Evolutionary conservation across 2,888 invertebrate genomes (phyloP).

Genomic region (Lymantria monacha): DNA sequence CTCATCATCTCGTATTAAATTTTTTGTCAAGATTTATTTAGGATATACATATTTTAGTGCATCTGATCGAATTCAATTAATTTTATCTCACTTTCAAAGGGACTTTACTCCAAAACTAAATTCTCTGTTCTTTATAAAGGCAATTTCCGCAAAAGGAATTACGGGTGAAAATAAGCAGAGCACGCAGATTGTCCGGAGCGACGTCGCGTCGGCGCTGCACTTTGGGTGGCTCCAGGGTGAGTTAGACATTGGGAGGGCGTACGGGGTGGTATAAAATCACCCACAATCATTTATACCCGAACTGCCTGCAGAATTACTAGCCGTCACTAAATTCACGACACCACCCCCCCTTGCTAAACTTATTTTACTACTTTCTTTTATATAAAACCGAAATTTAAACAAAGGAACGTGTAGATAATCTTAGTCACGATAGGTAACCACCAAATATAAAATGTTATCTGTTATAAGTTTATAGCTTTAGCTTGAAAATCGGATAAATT

Average conservation of each 20-base stretch:
- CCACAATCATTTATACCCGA: conserved; percentile 82
- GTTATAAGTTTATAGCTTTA: no score
- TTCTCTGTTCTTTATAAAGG: conserved; percentile 75
- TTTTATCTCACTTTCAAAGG: conserved; percentile 44
- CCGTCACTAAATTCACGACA: conserved; percentile 69
- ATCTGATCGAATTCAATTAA: no score
- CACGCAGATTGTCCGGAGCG: conserved; percentile 81
- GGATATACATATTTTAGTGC: no score
- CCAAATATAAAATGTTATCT: background rate
- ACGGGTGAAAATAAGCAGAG: conserved; percentile 81
- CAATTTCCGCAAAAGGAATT: conserved; percentile 81
- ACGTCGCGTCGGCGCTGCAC: conserved; percentile 77
- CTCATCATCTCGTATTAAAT: no score
- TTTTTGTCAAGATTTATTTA: no score
- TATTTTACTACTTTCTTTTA: conserved; percentile 38
- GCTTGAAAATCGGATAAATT: no score
- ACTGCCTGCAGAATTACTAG: conserved; percentile 80
- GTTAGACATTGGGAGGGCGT: conserved; percentile 56
- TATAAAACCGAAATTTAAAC: conserved; percentile 33
- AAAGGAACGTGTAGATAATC: conserved; percentile 18
- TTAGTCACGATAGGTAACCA: conserved; percentile 1
- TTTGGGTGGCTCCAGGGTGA: conserved; percentile 59
- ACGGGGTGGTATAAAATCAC: conserved; percentile 78
- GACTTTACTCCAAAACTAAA: conserved; percentile 58
- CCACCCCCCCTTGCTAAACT: conserved; percentile 32